phyloP scores from a whole-genome alignment of 2,113 vertebrate species.

The Aegotheles bennettii region DNA sequence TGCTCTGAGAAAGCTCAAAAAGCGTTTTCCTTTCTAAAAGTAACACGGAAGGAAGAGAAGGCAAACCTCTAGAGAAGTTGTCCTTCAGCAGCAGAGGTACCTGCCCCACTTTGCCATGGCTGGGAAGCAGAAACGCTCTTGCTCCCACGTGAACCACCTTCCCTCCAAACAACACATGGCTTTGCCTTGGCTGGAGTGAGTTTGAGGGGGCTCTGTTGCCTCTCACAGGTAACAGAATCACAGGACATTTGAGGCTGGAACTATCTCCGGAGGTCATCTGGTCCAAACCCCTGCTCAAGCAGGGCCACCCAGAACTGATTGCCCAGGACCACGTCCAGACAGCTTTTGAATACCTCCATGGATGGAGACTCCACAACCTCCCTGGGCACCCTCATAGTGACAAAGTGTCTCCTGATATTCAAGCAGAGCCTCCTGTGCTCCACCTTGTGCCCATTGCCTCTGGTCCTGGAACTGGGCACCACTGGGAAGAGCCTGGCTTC shows the following conservation, averaged over 20 bases:
- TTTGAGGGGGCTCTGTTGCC: too few relatives aligned
- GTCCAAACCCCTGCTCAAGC: background rate
- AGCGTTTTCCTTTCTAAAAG: background rate
- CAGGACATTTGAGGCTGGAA: background rate
- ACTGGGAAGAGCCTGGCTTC: background rate
- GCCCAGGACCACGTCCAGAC: background rate
- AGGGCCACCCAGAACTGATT: background rate
- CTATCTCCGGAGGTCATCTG: background rate
- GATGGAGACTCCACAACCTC: background rate
- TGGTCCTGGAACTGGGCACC: background rate
- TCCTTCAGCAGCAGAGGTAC: background rate
- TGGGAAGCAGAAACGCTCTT: background rate
- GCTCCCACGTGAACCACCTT: background rate
- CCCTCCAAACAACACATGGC: rapidly evolving
- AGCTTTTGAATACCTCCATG: background rate
- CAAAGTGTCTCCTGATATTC: background rate
- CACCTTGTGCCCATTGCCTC: background rate
- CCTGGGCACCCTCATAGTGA: background rate
- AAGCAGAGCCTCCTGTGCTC: background rate
- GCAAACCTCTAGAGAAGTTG: background rate
- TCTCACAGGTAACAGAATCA: background rate
- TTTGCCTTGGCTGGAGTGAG: background rate
- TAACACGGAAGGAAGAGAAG: background rate
- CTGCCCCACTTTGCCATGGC: background rate
- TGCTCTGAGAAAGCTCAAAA: background rate